These are phyloP conservation scores for Parnassius orleans DNA, from an alignment of 2,888 invertebrate genomes.

Conservation along the genomic window DNA sequence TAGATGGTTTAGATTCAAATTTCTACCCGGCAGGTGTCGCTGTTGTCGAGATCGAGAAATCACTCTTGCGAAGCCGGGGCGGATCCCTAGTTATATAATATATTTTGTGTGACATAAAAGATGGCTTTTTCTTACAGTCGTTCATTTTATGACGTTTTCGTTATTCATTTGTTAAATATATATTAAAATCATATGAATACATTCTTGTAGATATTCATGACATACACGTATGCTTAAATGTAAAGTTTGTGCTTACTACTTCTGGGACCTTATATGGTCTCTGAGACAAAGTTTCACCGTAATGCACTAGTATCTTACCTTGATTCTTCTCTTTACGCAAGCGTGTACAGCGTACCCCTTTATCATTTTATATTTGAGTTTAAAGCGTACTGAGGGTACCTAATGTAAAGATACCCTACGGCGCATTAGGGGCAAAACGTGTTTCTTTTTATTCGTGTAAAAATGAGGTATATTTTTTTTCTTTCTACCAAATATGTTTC, in stretches of 20 bases:
- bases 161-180: too few species aligned
- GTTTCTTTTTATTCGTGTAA: neutral
- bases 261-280: constrained; percentile 15
- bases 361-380: neutral
- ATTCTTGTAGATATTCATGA: neutral
- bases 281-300: constrained; percentile 6
- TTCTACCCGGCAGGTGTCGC: too few species aligned
- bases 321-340: constrained; percentile 3
- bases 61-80: too few species aligned
- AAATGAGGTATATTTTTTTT: too few species aligned
- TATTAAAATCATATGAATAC: too few species aligned
- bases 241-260: constrained; percentile 9
- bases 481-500: too few species aligned
- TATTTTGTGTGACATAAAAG: too few species aligned
- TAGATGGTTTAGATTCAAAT: too few species aligned
- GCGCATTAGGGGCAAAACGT: neutral
- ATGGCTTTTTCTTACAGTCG: too few species aligned
- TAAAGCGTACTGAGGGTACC: neutral
- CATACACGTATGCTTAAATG: neutral
- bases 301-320: constrained; percentile 12
- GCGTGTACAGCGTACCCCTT: neutral
- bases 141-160: too few species aligned
- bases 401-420: constrained; percentile 7
- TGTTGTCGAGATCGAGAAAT: too few species aligned
- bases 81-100: too few species aligned